Conservation (phyloP, 2,113 vertebrate genomes). For the Istiophorus platypterus region DNA sequence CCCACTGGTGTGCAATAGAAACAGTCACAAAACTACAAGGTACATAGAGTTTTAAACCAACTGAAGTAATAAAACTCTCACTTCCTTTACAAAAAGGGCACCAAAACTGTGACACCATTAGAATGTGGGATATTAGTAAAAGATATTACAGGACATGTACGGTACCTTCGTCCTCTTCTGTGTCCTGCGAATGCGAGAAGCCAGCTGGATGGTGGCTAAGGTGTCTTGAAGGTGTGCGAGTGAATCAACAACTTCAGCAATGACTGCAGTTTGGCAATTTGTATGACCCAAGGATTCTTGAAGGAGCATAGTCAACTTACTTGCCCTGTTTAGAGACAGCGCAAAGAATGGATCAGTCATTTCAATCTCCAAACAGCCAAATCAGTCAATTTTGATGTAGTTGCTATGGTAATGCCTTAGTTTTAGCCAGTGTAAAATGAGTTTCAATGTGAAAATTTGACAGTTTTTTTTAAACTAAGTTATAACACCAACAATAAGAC, state of each 20-base stretch:
- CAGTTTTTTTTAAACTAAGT: neutral
- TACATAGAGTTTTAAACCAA: neutral
- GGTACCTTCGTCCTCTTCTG: constrained; percentile 95
- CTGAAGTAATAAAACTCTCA: neutral
- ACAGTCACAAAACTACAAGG: neutral
- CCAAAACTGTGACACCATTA: neutral
- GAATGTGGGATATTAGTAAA: neutral
- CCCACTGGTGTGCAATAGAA: neutral
- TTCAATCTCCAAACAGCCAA: neutral
- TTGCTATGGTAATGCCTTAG: neutral
- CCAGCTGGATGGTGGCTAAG: constrained; percentile 93
- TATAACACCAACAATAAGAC: neutral
- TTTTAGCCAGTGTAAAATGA: constrained; percentile 7
- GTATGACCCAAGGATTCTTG: constrained; percentile 93
- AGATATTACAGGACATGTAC: constrained; percentile 10
- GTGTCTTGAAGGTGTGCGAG: constrained; percentile 89
- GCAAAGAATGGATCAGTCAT: neutral
- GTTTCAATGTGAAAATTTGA: neutral
- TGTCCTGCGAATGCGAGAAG: constrained; percentile 91
- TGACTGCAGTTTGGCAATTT: constrained; percentile 94
- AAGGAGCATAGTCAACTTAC: constrained; percentile 95
- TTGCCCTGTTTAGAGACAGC: constrained; percentile 85
- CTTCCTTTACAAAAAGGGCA: neutral
- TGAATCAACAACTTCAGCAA: constrained; percentile 91
- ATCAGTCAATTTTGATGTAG: neutral